Percentiles rank a stretch among this genome's conserved stretches.
phyloP scores from a whole-genome alignment of 2,888 invertebrate genomes.

The Fissipunctia ypsillon region DNA sequence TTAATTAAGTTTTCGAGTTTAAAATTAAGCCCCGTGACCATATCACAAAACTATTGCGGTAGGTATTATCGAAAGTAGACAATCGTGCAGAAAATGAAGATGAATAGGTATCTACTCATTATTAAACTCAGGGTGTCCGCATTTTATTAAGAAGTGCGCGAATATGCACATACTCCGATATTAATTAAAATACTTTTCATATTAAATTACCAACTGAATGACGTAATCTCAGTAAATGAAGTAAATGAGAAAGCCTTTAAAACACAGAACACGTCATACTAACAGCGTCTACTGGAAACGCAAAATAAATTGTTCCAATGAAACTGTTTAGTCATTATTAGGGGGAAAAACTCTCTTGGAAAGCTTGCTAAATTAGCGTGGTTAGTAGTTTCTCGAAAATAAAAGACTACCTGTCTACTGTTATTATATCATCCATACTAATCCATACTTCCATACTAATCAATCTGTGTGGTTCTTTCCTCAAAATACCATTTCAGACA shows the following conservation, averaged over 20 bases:
- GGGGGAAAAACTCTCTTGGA: conserved; percentile 17
- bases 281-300: conserved; percentile 21
- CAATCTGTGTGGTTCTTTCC: no score
- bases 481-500: no score
- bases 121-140: background rate
- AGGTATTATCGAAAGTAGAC: background rate
- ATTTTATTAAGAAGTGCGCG: background rate
- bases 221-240: conserved; percentile 41
- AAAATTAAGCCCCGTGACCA: background rate
- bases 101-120: background rate
- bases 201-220: background rate
- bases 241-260: conserved; percentile 24
- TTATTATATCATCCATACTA: no score
- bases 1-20: background rate
- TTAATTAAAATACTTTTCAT: background rate
- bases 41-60: background rate
- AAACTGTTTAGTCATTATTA: conserved; percentile 40
- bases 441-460: no score
- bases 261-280: conserved; percentile 36
- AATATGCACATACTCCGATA: background rate
- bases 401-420: background rate
- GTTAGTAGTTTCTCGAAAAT: conserved; percentile 18
- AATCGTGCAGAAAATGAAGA: background rate
- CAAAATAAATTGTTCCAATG: conserved; percentile 47
- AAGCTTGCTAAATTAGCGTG: conserved; percentile 4